phyloP scores from a whole-genome alignment of 1,140 invertebrate genomes.

The Euwallacea similis region DNA sequence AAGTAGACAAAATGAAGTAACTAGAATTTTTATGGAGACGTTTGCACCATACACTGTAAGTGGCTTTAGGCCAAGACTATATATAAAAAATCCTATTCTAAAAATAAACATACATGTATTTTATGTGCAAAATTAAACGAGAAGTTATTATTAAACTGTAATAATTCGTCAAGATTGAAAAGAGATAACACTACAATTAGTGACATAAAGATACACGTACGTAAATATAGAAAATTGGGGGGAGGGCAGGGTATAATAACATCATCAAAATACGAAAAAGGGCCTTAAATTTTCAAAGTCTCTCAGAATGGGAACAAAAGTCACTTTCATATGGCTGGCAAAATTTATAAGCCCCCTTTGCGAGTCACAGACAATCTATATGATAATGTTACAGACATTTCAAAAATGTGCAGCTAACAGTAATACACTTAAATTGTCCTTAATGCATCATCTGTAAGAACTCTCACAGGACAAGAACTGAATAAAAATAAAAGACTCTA shows the following conservation, averaged over 20 bases:
- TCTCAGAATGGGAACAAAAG: no score
- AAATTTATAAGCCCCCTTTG: conserved; percentile 18
- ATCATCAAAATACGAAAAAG: conserved; percentile 3
- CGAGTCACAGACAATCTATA: conserved; percentile 30
- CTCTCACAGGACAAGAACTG: conserved; percentile 17
- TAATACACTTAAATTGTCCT: conserved; percentile 44
- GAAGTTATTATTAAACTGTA: neutral
- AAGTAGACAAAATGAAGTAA: conserved; percentile 26
- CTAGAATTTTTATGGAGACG: conserved; percentile 14
- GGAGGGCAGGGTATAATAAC: neutral
- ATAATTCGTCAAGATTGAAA: no score
- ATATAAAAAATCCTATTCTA: conserved; percentile 41
- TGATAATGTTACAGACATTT: conserved; percentile 42
- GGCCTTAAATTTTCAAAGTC: neutral
- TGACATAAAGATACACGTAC: neutral
- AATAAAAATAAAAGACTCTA: neutral
- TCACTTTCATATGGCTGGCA: neutral
- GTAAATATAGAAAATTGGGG: conserved; percentile 4
- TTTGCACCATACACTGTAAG: conserved; percentile 37
- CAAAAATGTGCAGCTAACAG: conserved; percentile 48
- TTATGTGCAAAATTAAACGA: conserved; percentile 5
- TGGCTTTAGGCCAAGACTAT: conserved; percentile 41
- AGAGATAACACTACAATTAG: neutral
- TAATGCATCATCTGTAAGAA: conserved; percentile 39
- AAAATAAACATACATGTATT: conserved; percentile 40